Conservation (phyloP, 2,888 invertebrate genomes). For the Drosophila suboccidentalis region DNA sequence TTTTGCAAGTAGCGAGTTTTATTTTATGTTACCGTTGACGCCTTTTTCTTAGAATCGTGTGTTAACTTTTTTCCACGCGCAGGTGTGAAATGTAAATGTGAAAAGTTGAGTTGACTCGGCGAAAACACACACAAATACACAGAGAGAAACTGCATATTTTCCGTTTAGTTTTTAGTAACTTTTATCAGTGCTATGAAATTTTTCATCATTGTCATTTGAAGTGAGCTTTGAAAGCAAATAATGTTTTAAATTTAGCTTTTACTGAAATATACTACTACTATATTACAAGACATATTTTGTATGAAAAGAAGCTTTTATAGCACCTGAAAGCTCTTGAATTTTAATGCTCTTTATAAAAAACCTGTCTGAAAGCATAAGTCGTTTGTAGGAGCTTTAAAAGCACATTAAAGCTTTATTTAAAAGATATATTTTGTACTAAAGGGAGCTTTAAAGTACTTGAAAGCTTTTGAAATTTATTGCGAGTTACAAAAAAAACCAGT, state of each 20-base stretch:
- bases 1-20: slow-evolving; percentile 35
- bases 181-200: too few species aligned
- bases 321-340: not conserved
- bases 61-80: slow-evolving; percentile 66
- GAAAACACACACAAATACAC: slow-evolving; percentile 19
- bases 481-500: too few species aligned
- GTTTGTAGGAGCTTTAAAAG: too few species aligned
- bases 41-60: slow-evolving; percentile 45
- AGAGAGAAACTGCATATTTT: not conserved
- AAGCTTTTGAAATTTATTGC: too few species aligned
- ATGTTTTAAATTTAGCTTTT: not conserved
- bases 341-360: too few species aligned
- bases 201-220: not conserved
- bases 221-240: not conserved
- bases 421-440: too few species aligned
- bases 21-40: slow-evolving; percentile 38
- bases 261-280: too few species aligned
- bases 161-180: too few species aligned
- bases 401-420: too few species aligned
- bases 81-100: slow-evolving; percentile 78
- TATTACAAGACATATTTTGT: not conserved
- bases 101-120: slow-evolving; percentile 58
- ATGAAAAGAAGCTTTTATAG: not conserved
- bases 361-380: too few species aligned
- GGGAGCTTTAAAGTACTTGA: too few species aligned